Conservation (phyloP, 2,888 invertebrate genomes). For the Euphydryas editha region DNA sequence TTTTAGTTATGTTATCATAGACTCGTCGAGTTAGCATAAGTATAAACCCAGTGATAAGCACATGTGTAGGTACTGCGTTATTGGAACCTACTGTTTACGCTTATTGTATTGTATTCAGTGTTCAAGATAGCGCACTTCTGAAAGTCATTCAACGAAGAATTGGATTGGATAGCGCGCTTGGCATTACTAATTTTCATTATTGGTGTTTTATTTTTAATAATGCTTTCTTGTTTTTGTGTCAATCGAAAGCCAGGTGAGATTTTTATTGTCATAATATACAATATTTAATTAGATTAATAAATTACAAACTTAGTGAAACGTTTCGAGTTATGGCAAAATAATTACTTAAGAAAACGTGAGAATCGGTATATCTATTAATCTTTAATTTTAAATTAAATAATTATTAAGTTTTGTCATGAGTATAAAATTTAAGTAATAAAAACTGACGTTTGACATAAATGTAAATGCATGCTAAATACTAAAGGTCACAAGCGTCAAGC, state of each 20-base stretch:
- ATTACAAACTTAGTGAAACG: neutral
- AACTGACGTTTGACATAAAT: constrained; percentile 18
- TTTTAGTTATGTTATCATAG: constrained; percentile 43
- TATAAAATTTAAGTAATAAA: neutral
- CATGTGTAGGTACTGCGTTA: constrained; percentile 53
- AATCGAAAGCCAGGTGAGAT: constrained; percentile 47
- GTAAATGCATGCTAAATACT: constrained; percentile 22
- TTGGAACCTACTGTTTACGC: constrained; percentile 58
- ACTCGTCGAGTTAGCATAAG: constrained; percentile 47
- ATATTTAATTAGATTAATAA: neutral
- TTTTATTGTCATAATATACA: neutral
- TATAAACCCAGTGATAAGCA: constrained; percentile 66
- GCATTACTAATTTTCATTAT: constrained; percentile 62
- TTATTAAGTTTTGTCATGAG: neutral
- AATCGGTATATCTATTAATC: neutral
- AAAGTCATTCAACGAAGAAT: too few relatives aligned
- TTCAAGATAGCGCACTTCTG: constrained; percentile 59
- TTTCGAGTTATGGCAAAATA: neutral
- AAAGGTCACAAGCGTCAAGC: constrained; percentile 19
- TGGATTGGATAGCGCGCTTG: constrained; percentile 57
- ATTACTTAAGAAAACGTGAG: neutral
- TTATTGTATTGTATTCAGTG: constrained; percentile 72
- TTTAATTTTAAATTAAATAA: neutral
- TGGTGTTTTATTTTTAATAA: constrained; percentile 46
- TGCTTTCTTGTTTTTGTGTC: constrained; percentile 55